Conservation (phyloP, 1,140 invertebrate species). For the Scaptomyza hsui region DNA sequence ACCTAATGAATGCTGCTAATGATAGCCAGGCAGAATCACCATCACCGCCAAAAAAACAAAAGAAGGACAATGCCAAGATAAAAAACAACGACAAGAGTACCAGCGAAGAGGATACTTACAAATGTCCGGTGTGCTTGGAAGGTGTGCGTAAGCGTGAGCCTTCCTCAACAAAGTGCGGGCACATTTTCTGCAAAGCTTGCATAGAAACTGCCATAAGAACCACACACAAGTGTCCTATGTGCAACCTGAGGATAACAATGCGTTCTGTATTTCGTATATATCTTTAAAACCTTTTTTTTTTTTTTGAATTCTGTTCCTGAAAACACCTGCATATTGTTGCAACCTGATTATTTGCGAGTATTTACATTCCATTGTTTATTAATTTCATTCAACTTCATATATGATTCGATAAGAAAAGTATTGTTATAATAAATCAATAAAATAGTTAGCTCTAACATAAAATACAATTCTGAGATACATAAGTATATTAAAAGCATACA, state of each 20-base stretch:
- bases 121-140: conserved; percentile 65
- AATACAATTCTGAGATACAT: too few relatives aligned
- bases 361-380: not conserved
- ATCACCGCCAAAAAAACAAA: conserved; percentile 32
- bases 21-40: too few relatives aligned
- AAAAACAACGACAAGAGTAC: too few relatives aligned
- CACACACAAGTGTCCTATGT: conserved; percentile 58
- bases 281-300: conserved; percentile 22
- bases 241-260: conserved; percentile 44
- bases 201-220: conserved; percentile 34
- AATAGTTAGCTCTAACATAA: too few relatives aligned
- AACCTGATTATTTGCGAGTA: not conserved
- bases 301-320: not conserved
- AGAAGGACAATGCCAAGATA: too few relatives aligned
- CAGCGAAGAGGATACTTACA: conserved; percentile 34
- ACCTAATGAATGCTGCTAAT: too few relatives aligned
- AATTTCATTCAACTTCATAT: too few relatives aligned
- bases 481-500: too few relatives aligned
- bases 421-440: not conserved
- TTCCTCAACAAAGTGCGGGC: conserved; percentile 55
- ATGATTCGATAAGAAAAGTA: not conserved
- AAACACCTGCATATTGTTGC: too few relatives aligned
- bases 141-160: conserved; percentile 34
- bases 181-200: conserved; percentile 58
- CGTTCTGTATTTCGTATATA: conserved; percentile 55